Evolutionary conservation across 2,888 invertebrate genomes (phyloP), one percentile per base, ranked within the genome.

Genomic region (Hipparchia sbordonii): DNA sequence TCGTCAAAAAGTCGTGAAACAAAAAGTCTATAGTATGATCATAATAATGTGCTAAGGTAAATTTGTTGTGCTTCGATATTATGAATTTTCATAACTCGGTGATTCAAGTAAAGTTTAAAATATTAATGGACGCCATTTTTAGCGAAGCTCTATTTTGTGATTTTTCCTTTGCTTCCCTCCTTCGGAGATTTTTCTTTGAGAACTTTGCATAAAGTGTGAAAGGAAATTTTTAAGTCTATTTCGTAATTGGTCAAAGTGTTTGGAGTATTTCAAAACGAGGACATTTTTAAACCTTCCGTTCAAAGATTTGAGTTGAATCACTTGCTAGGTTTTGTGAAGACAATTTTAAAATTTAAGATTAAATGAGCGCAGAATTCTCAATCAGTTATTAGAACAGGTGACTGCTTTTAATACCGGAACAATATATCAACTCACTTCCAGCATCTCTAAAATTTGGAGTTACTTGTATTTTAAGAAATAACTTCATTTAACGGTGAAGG

Each of bases 101-200:
- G 48, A 67, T 73, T 73, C 70, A 65, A 62, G 67, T n/a, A 59
- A 70, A 73, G 52, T 73, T 67, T 63, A 59, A 73, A 67, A 67
- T 68, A 73, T 73, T 67, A 73, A 68, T 71, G 62, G 71, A 56
- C 57, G 67, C 45, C 56, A 61, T 67, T 63, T 61, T 71, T 68
- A 73, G 63, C 69, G 33, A n/a, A 8, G 33, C 52, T 60, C 51
- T 61, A 46, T 69, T 72, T 57, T 57, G 56, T 33, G 48, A 71
- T 71, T 71, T 71, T 62, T 70, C 45, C 62, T 63, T 52, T 46
- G 56, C 52, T 23, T 52, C 23, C 51, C 12, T 57, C 59, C 48
- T 2, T 56, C 57, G 56, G 12, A 39, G 23, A 59, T 48, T 67
- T 67, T 48, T 57, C 67, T 67, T 67, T 69, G 52, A 69, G 12